Percentiles rank a stretch among this genome's conserved stretches.
phyloP scores from a whole-genome alignment of 1,140 invertebrate genomes.

The Pentalonia nigronervosa region DNA sequence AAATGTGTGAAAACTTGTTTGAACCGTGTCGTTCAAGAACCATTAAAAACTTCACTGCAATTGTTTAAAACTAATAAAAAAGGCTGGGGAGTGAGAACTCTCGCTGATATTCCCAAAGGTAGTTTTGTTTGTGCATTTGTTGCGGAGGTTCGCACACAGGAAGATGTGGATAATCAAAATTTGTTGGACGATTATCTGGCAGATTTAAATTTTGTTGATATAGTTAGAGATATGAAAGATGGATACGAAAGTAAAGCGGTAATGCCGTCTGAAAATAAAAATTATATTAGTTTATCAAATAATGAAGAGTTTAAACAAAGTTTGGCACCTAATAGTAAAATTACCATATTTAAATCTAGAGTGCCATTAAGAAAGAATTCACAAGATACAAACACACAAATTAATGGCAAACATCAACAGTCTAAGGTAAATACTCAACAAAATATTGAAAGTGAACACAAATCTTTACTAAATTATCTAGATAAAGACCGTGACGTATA shows the following conservation, averaged over 20 bases:
- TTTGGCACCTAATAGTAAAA: not conserved
- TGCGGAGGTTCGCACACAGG: conserved; percentile 88
- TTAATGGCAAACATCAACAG: not conserved
- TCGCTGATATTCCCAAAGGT: conserved; percentile 93
- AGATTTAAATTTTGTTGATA: not conserved
- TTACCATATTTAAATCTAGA: not conserved
- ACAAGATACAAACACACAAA: not conserved
- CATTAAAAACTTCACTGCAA: conserved; percentile 81
- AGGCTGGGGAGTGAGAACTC: conserved; percentile 94
- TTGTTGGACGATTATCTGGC: not conserved
- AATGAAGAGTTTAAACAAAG: not conserved
- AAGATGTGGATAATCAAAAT: conserved; percentile 77
- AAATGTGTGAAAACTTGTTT: conserved; percentile 82
- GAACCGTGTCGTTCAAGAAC: conserved; percentile 88
- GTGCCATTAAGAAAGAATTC: not conserved
- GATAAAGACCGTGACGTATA: not conserved
- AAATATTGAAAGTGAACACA: not conserved
- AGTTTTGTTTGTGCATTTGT: conserved; percentile 96
- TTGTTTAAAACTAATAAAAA: conserved; percentile 85
- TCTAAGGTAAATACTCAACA: not conserved
- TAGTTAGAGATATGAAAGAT: conserved; percentile 72
- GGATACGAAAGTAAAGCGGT: conserved; percentile 73
- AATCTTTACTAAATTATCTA: not conserved
- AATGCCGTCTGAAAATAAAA: not conserved
- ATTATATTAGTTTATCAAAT: not conserved